These are phyloP conservation scores for Pissodes strobi DNA, from an alignment of 1,140 invertebrate genomes.

Conservation along the genomic window DNA sequence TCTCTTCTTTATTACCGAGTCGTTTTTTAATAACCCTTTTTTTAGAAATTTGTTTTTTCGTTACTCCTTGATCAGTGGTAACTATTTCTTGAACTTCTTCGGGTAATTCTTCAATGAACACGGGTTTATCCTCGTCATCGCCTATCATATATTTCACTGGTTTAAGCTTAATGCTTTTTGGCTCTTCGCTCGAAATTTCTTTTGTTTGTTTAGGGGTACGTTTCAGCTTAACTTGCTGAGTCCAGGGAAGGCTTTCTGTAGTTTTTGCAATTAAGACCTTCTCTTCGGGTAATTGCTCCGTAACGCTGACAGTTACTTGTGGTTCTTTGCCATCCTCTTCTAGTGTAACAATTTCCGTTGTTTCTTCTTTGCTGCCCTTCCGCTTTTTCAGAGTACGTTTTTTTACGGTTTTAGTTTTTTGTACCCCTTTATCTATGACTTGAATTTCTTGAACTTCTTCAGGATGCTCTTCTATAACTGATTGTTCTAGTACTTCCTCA, in stretches of 20 bases:
- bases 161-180: constrained; percentile 42
- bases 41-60: constrained; percentile 52
- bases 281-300: constrained; percentile 38
- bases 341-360: constrained; percentile 48
- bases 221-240: constrained; percentile 55
- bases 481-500: constrained; percentile 26
- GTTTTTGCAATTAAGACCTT: constrained; percentile 35
- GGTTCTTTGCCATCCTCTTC: constrained; percentile 27
- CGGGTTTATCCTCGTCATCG: background rate
- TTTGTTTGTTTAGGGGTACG: constrained; percentile 50
- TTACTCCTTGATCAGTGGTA: constrained; percentile 40
- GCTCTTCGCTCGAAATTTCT: constrained; percentile 52
- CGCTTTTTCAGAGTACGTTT: constrained; percentile 49
- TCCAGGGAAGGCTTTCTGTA: constrained; percentile 50
- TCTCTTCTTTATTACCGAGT: constrained; percentile 49
- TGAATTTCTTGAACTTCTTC: constrained; percentile 43
- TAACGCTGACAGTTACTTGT: constrained; percentile 24
- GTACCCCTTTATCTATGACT: constrained; percentile 41
- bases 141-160: constrained; percentile 38
- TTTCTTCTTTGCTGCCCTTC: constrained; percentile 50
- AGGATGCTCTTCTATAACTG: constrained; percentile 24
- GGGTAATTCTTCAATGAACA: constrained; percentile 39
- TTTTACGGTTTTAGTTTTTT: constrained; percentile 47
- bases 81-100: constrained; percentile 50
- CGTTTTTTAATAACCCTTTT: constrained; percentile 54